These are phyloP conservation scores for Agrotis segetum DNA, from an alignment of 2,888 invertebrate genomes.

Conservation along the genomic window DNA sequence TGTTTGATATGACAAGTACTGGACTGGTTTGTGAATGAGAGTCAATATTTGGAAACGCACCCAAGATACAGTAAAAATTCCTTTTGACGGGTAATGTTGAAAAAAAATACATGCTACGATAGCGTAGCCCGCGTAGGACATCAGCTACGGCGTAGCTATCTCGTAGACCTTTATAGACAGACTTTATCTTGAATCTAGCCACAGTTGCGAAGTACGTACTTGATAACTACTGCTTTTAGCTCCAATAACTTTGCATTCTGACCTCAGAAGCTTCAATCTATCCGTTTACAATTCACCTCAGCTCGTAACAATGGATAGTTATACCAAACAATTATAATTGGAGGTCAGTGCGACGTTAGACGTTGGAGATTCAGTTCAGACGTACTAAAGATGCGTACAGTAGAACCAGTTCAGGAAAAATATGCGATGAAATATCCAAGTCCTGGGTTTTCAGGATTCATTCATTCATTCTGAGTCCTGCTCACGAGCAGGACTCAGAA, in stretches of 20 bases:
- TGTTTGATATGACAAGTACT: too few relatives aligned
- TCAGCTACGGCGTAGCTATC: conserved; percentile 30
- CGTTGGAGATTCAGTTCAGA: conserved; percentile 32
- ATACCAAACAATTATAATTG: conserved; percentile 56
- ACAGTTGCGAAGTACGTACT: conserved; percentile 21
- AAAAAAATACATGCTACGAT: conserved; percentile 18
- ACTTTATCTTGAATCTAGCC: conserved; percentile 5
- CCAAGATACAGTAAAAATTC: too few relatives aligned
- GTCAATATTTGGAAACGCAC: too few relatives aligned
- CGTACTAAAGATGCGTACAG: neutral
- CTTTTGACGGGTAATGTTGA: too few relatives aligned
- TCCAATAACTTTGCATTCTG: conserved; percentile 32
- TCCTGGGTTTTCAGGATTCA: too few relatives aligned
- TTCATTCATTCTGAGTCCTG: too few relatives aligned
- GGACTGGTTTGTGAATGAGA: too few relatives aligned
- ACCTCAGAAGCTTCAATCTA: conserved; percentile 27
- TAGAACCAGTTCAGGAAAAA: neutral
- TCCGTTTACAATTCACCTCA: conserved; percentile 54
- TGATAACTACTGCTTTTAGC: conserved; percentile 26
- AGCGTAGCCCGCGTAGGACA: conserved; percentile 22
- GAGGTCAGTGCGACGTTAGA: conserved; percentile 56
- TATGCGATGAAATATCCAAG: too few relatives aligned
- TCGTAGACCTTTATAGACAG: neutral
- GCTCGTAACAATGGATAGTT: conserved; percentile 50
- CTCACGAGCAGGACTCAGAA: too few relatives aligned